A percentile compares a stretch with the other conserved stretches of the same genome.
These are phyloP conservation scores for Lophius americanus DNA, from an alignment of 2,797 vertebrate genomes.

Conservation along the genomic window DNA sequence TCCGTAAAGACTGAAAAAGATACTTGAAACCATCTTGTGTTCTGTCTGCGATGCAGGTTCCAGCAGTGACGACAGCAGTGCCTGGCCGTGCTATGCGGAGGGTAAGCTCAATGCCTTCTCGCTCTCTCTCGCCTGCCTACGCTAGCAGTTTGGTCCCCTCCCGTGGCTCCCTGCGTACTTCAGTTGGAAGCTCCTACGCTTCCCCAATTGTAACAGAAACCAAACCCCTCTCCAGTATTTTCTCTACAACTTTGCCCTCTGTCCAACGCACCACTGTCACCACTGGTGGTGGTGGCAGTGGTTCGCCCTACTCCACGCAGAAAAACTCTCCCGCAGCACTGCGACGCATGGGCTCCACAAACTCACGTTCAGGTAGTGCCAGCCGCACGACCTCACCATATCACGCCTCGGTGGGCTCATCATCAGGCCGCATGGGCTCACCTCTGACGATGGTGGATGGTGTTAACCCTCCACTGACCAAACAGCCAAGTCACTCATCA, in stretches of 20 bases:
- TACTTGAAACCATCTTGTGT: constrained; percentile 3
- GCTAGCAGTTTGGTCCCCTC: constrained; percentile 88
- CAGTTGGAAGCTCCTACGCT: constrained; percentile 87
- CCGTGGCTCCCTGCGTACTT: constrained; percentile 89
- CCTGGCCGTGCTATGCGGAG: constrained; percentile 89
- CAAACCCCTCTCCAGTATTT: constrained; percentile 84
- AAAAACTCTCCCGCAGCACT: constrained; percentile 87
- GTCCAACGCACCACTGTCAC: constrained; percentile 76
- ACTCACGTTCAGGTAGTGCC: constrained; percentile 78
- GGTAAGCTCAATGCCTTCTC: constrained; percentile 93
- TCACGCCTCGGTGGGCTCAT: constrained; percentile 70
- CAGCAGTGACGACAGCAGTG: constrained; percentile 68
- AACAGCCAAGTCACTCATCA: constrained; percentile 83
- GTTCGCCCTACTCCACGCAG: constrained; percentile 86
- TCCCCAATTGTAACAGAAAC: constrained; percentile 89
- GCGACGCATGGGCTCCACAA: constrained; percentile 86
- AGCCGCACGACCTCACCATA: constrained; percentile 83
- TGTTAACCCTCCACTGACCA: constrained; percentile 80
- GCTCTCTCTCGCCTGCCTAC: constrained; percentile 94
- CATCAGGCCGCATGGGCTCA: constrained; percentile 84
- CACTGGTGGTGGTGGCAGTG: constrained; percentile 23
- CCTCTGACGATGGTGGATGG: constrained; percentile 85
- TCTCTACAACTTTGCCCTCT: constrained; percentile 88
- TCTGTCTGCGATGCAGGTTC: constrained; percentile 73
- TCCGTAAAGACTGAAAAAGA: constrained; percentile 4